Percentiles rank a stretch among this genome's conserved stretches.
Conservation (phyloP, 2,888 invertebrate genomes). For the Tenthredo scrophulariae region DNA sequence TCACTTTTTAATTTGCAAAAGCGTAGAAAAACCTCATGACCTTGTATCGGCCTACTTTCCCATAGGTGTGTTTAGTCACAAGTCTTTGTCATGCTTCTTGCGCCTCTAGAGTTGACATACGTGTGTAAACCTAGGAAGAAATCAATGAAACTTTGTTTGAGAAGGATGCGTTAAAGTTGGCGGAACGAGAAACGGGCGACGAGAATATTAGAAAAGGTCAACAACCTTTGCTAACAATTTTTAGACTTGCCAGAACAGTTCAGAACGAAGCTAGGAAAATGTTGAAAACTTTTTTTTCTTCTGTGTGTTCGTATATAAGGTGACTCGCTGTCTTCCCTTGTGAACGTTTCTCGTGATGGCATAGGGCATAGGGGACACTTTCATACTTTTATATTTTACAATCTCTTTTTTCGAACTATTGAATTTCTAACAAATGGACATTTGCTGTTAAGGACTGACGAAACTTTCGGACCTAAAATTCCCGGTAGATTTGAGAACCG, state of each 20-base stretch:
- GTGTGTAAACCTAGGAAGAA: background rate
- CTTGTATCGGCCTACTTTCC: background rate
- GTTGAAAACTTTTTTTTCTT: constrained; percentile 31
- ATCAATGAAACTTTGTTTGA: constrained; percentile 36
- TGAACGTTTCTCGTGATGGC: background rate
- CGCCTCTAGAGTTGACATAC: background rate
- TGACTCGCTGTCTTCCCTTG: constrained; percentile 9
- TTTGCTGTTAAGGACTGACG: background rate
- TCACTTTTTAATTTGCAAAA: background rate
- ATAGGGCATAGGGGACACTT: background rate
- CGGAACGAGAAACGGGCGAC: background rate
- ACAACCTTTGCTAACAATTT: constrained; percentile 40
- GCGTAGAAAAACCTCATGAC: background rate
- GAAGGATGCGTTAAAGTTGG: constrained; percentile 22
- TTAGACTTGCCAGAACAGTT: constrained; percentile 31
- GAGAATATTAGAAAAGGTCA: constrained; percentile 40
- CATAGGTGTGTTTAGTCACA: background rate
- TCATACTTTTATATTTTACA: background rate
- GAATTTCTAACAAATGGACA: background rate
- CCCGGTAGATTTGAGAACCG: background rate
- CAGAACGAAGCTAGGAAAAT: constrained; percentile 6
- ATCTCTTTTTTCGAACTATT: background rate
- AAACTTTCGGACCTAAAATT: constrained; percentile 2
- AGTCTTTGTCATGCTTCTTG: background rate
- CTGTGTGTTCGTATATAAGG: background rate